Conservation (phyloP, 2,113 vertebrate species). For the Embiotoca jacksoni region DNA sequence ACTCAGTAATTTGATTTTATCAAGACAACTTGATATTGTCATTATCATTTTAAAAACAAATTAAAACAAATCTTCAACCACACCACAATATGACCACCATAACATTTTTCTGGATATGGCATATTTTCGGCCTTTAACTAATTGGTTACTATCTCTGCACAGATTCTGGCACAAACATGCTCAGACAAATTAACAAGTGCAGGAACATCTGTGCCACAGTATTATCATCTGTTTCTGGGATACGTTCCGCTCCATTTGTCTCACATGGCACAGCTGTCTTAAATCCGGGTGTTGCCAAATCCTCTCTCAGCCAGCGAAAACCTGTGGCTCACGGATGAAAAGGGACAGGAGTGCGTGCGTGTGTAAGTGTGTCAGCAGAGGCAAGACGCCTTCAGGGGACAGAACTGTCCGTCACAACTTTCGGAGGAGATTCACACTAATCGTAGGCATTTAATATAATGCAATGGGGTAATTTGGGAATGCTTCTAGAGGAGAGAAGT, state of each 20-base stretch:
- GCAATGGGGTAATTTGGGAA: neutral
- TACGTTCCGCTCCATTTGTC: conserved; percentile 63
- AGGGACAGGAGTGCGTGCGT: neutral
- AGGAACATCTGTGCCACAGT: conserved; percentile 52
- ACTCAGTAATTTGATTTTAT: neutral
- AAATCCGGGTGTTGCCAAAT: conserved; percentile 66
- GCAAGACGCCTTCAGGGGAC: conserved; percentile 32
- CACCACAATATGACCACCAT: neutral
- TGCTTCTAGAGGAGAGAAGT: neutral
- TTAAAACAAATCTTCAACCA: neutral
- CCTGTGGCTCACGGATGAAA: conserved; percentile 36
- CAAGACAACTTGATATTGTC: neutral
- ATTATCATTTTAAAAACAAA: conserved; percentile 10
- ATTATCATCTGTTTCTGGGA: conserved; percentile 56
- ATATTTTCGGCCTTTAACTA: conserved; percentile 13
- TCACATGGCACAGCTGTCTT: conserved; percentile 64
- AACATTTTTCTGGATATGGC: no score
- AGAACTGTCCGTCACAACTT: conserved; percentile 33
- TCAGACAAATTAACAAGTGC: conserved; percentile 45
- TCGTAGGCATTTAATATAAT: conserved; percentile 21
- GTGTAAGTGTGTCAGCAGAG: conserved; percentile 6
- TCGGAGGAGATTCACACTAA: conserved; percentile 27
- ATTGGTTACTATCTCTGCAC: conserved; percentile 38
- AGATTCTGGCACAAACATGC: conserved; percentile 20
- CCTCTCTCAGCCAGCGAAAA: conserved; percentile 48